Evolutionary conservation across 2,797 vertebrate genomes (phyloP), one percentile per base, ranked within the genome.

Genomic region (Microchirus variegatus): DNA sequence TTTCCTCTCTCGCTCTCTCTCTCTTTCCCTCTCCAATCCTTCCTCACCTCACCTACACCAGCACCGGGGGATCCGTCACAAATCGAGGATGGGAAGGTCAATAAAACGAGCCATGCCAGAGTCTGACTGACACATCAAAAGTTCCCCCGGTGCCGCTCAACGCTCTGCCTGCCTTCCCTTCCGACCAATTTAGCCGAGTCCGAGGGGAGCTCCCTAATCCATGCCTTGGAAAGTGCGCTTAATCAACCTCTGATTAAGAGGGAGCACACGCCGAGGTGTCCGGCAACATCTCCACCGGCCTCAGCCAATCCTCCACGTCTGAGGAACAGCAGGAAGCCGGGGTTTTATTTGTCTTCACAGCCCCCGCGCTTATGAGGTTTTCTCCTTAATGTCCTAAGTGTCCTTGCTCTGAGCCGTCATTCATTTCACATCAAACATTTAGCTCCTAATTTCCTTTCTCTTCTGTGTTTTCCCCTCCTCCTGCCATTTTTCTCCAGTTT

Each of bases 141-240:
- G 78, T 78, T 90, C 84, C 81, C 83, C 53, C 60, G 43, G 45
- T 70, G 19, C 50, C 5, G 37, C n/a, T 75, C 78, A 4, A n/a
- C 63, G 40, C 78, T 57, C 83, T 63, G 77, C 79, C 78, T 85
- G 70, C 77, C 74, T 78, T 83, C 82, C 84, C 86, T 88, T 84
- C 84, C 80, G 59, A 83, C 80, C 86, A 84, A 86, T 75, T 82
- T 86, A 77, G 72, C 31, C 1, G 55, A 74, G 73, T 77, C 87
- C 81, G 62, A 81, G 83, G 85, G 90, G 89, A 92, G 87, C 75
- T 66, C 80, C 67, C 77, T 82, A 82, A 84, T 87, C 84, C 89
- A 83, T 76, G 75, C 85, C 76, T 68, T 57, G 63, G 85, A 73
- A 64, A 78, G 67, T 48, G 67, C 37, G 75, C 80, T 91, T 87